These are phyloP conservation scores for Hexactinellida sp. DNA, from an alignment of 37 sponge, comb jelly and placozoan genomes.

Conservation along the genomic window DNA sequence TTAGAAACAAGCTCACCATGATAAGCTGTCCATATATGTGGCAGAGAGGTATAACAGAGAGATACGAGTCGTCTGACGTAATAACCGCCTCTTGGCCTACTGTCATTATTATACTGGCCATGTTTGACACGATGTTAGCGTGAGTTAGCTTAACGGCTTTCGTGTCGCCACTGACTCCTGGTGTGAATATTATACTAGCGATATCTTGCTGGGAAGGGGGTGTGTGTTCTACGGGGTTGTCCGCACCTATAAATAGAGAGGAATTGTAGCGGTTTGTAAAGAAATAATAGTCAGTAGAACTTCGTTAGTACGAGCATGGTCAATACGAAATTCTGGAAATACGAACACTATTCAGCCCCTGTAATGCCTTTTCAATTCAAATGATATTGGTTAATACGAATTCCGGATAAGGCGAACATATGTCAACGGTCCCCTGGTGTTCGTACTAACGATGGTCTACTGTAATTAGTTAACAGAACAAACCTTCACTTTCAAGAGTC, in stretches of 20 bases:
- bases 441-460: neutral
- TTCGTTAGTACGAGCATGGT: too few species aligned
- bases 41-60: slow-evolving; percentile 7
- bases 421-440: too few species aligned
- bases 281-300: too few species aligned
- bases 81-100: neutral
- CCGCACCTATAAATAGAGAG: neutral
- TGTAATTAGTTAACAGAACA: neutral
- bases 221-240: neutral
- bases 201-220: neutral
- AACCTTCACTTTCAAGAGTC: neutral
- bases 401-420: too few species aligned
- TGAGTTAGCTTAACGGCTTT: neutral
- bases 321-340: too few species aligned
- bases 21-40: slow-evolving; percentile 9
- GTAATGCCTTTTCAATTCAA: too few species aligned
- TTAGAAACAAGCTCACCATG: neutral
- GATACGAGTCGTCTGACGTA: neutral
- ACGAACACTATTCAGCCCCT: too few species aligned
- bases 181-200: slow-evolving; percentile 7
- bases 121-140: neutral
- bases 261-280: neutral
- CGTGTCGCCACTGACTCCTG: neutral
- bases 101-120: neutral
- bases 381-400: too few species aligned